Percentiles rank a stretch among this genome's conserved stretches.
Conservation (phyloP, 2,888 invertebrate species). For the Sialis fuliginosa region DNA sequence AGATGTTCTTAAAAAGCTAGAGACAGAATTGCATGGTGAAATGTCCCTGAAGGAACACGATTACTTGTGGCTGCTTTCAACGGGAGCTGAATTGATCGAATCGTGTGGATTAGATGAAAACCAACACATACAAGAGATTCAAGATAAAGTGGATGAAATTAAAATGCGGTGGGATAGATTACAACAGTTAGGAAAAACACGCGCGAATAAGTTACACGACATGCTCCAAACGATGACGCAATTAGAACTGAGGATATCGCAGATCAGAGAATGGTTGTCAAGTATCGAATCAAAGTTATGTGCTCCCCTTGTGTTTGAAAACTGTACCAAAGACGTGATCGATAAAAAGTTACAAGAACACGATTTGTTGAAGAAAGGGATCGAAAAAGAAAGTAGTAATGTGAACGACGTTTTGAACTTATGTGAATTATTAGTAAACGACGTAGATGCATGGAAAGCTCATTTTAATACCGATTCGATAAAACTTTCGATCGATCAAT, state of each 20-base stretch:
- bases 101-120: conserved; percentile 43
- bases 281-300: conserved; percentile 52
- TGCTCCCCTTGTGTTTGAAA: conserved; percentile 47
- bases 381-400: conserved; percentile 60
- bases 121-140: conserved; percentile 36
- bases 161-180: conserved; percentile 51
- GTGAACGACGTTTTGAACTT: conserved; percentile 63
- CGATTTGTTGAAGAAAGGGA: conserved; percentile 52
- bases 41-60: conserved; percentile 59
- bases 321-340: conserved; percentile 42
- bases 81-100: conserved; percentile 46
- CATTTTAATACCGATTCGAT: conserved; percentile 54
- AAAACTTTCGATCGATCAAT: conserved; percentile 43
- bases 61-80: conserved; percentile 55
- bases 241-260: conserved; percentile 51
- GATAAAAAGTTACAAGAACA: conserved; percentile 52
- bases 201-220: conserved; percentile 54
- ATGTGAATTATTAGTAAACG: conserved; percentile 58
- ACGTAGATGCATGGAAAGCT: conserved; percentile 52
- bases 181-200: conserved; percentile 42
- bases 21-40: conserved; percentile 58
- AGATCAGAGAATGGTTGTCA: conserved; percentile 54
- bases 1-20: conserved; percentile 50
- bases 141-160: conserved; percentile 36
- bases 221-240: conserved; percentile 50